Percentiles rank a stretch among this genome's conserved stretches.
These are phyloP conservation scores for Sclerodermus sp. DNA, from an alignment of 2,888 invertebrate genomes.

Conservation along the genomic window DNA sequence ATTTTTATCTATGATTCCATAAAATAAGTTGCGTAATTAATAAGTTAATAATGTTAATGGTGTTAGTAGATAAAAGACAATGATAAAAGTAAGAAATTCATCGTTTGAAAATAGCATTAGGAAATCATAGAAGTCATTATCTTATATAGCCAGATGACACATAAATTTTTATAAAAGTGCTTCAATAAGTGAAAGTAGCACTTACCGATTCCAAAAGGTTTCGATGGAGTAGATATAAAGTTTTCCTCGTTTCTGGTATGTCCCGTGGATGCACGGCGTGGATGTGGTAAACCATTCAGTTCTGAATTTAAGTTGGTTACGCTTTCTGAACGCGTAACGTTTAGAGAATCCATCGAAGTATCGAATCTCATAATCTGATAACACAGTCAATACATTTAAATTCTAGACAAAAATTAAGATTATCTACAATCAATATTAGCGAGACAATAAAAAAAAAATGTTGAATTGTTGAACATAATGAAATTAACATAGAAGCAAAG, in stretches of 20 bases:
- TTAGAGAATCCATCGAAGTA: slow-evolving; percentile 77
- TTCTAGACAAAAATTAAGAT: no score
- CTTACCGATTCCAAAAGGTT: slow-evolving; percentile 85
- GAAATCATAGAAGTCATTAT: no score
- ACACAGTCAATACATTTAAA: slow-evolving; percentile 1
- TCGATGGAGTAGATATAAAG: slow-evolving; percentile 64
- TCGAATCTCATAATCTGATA: slow-evolving; percentile 78
- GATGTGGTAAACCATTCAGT: slow-evolving; percentile 47
- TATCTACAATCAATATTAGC: no score
- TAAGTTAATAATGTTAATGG: no score
- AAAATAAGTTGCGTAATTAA: no score
- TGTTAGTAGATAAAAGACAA: no score
- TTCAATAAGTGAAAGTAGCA: slow-evolving; percentile 49
- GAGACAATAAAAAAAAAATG: slow-evolving; percentile 1
- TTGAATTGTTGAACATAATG: background rate
- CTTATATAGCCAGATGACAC: no score
- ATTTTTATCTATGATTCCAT: slow-evolving; percentile 27
- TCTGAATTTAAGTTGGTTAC: slow-evolving; percentile 81
- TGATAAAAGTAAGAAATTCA: no score
- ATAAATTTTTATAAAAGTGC: no score
- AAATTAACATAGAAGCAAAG: slow-evolving; percentile 6
- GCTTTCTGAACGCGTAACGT: slow-evolving; percentile 79
- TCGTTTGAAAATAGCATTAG: no score
- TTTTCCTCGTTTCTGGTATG: slow-evolving; percentile 51
- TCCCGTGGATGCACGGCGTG: slow-evolving; percentile 44